These are phyloP conservation scores for Microctenopoma stevenorrisi DNA, from an alignment of 2,797 vertebrate genomes.

Conservation along the genomic window DNA sequence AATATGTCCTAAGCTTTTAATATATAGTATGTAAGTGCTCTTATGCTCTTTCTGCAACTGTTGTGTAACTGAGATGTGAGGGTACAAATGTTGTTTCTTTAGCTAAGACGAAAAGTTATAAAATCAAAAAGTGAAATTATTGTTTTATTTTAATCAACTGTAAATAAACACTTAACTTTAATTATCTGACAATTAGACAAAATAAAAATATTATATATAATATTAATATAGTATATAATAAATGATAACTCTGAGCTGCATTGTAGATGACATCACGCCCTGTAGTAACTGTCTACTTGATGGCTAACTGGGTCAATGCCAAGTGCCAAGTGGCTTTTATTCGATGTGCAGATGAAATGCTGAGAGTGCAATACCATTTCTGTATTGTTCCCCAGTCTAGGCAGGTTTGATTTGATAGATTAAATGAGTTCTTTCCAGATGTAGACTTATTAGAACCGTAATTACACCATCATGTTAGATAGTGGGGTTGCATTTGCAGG, in stretches of 20 bases:
- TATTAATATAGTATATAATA: no score
- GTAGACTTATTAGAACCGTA: constrained; percentile 73
- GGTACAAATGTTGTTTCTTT: constrained; percentile 16
- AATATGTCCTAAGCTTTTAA: constrained; percentile 4
- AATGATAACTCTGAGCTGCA: constrained; percentile 13
- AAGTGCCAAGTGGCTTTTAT: constrained; percentile 54
- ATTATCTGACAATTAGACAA: constrained; percentile 12
- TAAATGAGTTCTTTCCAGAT: constrained; percentile 70
- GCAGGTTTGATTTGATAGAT: constrained; percentile 64
- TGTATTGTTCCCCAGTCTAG: constrained; percentile 48
- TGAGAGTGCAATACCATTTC: constrained; percentile 60
- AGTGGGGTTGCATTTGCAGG: constrained; percentile 76
- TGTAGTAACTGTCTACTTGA: constrained; percentile 50
- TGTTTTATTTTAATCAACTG: constrained; percentile 3
- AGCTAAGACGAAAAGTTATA: background rate
- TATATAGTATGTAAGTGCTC: constrained; percentile 11
- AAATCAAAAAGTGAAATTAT: background rate
- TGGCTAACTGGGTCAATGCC: constrained; percentile 70
- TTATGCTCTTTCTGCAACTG: constrained; percentile 1
- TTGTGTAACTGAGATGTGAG: constrained; percentile 26
- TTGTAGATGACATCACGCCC: constrained; percentile 22
- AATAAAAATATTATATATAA: constrained; percentile 1
- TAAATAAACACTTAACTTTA: constrained; percentile 27
- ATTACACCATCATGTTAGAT: constrained; percentile 74
- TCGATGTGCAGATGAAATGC: constrained; percentile 67